A percentile compares a stretch with the other conserved stretches of the same genome.
Conservation (phyloP, 2,797 vertebrate genomes). For the Chrysocyon brachyurus region DNA sequence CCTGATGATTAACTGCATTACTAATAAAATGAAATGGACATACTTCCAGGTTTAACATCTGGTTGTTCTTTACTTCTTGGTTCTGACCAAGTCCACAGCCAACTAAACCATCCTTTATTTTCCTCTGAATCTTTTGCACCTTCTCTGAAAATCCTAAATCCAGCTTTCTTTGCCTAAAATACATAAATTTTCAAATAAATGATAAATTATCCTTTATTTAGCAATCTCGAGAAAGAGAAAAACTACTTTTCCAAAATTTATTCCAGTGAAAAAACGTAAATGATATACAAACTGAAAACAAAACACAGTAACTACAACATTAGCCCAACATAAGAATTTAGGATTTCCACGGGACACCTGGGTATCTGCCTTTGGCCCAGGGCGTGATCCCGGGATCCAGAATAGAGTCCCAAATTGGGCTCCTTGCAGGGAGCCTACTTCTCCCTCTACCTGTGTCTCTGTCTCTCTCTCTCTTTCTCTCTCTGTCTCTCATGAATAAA, state of each 20-base stretch:
- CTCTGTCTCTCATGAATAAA: too few species aligned
- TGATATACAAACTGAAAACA: constrained; percentile 20
- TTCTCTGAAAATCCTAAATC: constrained; percentile 94
- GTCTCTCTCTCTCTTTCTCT: too few species aligned
- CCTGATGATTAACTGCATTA: not conserved
- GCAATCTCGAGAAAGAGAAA: constrained; percentile 34
- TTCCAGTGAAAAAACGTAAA: constrained; percentile 5
- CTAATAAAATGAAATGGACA: constrained; percentile 68
- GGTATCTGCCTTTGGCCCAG: too few species aligned
- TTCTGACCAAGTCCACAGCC: constrained; percentile 96
- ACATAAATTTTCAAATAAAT: constrained; percentile 58
- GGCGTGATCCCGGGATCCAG: too few species aligned
- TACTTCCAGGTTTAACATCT: constrained; percentile 94
- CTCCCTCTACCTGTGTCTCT: too few species aligned
- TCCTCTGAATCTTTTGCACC: constrained; percentile 95
- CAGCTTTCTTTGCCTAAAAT: constrained; percentile 94
- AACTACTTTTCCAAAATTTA: constrained; percentile 34
- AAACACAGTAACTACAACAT: not conserved
- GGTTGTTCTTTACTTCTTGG: constrained; percentile 85
- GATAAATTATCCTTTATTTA: constrained; percentile 17
- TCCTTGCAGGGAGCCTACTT: too few species aligned
- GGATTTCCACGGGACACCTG: not conserved
- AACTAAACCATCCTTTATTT: constrained; percentile 95
- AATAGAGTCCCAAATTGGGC: too few species aligned
- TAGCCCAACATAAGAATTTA: constrained; percentile 24